Evolutionary conservation across 2,888 invertebrate genomes (phyloP).

Genomic region (Polydesmus complanatus): DNA sequence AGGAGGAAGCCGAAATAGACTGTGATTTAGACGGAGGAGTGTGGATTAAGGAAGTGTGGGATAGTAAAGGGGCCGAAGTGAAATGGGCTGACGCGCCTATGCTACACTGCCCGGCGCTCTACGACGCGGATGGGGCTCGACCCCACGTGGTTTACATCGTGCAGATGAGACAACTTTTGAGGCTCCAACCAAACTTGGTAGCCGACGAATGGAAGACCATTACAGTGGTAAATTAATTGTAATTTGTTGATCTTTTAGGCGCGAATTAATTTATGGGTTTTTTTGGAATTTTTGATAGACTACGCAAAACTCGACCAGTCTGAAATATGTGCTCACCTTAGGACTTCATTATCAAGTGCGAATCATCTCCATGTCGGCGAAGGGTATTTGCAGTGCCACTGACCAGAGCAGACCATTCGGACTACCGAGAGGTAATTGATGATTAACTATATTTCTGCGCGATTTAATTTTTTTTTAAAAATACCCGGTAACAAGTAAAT

Average conservation of each 20-base stretch:
- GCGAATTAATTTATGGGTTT: background rate
- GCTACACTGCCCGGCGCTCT: background rate
- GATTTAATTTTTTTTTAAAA: no score
- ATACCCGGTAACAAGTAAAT: no score
- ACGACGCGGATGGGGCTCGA: background rate
- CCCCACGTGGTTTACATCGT: background rate
- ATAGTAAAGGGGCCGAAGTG: background rate
- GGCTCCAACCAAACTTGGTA: background rate
- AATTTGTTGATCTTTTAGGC: background rate
- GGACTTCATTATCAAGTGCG: constrained; percentile 10
- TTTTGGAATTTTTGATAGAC: constrained; percentile 6
- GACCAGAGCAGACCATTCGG: constrained; percentile 8
- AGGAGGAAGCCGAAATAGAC: background rate
- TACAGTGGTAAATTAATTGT: background rate
- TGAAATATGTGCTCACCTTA: constrained; percentile 7
- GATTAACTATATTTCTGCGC: no score
- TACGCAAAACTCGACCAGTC: background rate
- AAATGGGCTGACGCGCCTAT: background rate
- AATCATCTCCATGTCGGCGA: constrained; percentile 8
- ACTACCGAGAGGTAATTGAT: constrained; percentile 9
- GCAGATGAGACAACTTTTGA: background rate
- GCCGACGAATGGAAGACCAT: background rate
- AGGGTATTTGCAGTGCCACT: constrained; percentile 4
- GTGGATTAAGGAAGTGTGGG: background rate
- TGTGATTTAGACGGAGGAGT: background rate